These are phyloP conservation scores for Mizuhopecten yessoensis DNA, from an alignment of 1,140 invertebrate genomes.

Conservation along the genomic window DNA sequence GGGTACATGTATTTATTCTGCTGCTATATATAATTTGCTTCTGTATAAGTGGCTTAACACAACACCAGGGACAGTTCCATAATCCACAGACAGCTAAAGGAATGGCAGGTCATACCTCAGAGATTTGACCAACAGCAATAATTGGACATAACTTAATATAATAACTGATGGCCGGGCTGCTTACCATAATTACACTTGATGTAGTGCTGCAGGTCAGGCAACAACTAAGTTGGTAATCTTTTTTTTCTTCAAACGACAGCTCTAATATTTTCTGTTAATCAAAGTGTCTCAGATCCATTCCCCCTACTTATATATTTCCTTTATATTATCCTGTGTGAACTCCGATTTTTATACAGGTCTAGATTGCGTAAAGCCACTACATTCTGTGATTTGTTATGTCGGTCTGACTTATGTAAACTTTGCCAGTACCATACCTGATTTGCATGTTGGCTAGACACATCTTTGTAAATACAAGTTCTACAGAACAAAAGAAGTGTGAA, in stretches of 20 bases:
- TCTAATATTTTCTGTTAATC: too few relatives aligned
- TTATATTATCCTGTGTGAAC: neutral
- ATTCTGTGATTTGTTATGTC: too few relatives aligned
- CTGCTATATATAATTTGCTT: neutral
- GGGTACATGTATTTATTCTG: neutral
- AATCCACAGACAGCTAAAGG: neutral
- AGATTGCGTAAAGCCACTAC: too few relatives aligned
- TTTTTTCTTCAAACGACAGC: too few relatives aligned
- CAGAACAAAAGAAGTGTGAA: neutral
- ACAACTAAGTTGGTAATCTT: too few relatives aligned
- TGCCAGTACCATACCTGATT: neutral
- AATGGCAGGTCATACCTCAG: slow-evolving; percentile 15
- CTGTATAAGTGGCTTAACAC: neutral
- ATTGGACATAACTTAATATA: slow-evolving; percentile 28
- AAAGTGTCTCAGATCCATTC: neutral
- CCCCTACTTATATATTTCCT: neutral
- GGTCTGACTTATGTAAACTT: neutral
- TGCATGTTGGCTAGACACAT: neutral
- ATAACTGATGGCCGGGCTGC: neutral
- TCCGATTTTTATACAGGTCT: neutral
- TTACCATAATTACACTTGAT: slow-evolving; percentile 35
- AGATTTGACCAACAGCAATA: slow-evolving; percentile 9
- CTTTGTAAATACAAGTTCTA: neutral
- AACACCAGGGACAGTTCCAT: neutral
- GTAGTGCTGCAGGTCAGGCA: neutral